Base-by-base conservation (phyloP, 2,888 invertebrate species). In the Drosophila suboccidentalis region DNA sequence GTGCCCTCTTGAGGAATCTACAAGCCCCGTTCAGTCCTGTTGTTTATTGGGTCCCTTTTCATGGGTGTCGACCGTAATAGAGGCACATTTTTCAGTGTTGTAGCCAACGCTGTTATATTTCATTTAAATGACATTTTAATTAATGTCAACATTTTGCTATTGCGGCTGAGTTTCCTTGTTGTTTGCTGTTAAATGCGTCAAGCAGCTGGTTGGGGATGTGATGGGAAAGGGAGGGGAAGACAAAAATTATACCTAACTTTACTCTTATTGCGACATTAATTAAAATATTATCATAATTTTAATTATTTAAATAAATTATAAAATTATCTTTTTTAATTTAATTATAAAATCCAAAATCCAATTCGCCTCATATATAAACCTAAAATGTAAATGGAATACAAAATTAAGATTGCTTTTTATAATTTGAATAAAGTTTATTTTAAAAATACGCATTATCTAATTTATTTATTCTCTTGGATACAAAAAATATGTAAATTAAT, bases 61-160 rank as follows among this genome's bases (percentile, higher is more conserved):
- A 46, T 32, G 50, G 49, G 60, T 63, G 67, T 59, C 68, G 51
- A 68, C 63, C 64, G 53, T 82, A 73, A 79, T 82, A 82, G 71
- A 66, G 67, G 68, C 64, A 69, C 80, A 83, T 90, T 89, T 81
- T 68, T 78, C 71, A 87, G 72, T 55, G 51, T 53, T 80, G 77
- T 62, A 38, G 78, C 50, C 63, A 38, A 22, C 58, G 57, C 64
- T 84, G 80, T 86, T 87, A 71, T 87, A 79, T 84, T 87, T 86
- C 85, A 86, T 84, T 87, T 79, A 80, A 87, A 87, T 87, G 87
- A 84, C 86, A 87, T 87, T 87, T 87, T 87, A 87, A 87, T 87
- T 87, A 88, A 88, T 88, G 88, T 88, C 87, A 87, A 85, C 87
- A 85, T 87, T 88, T 85, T 71, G 76, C 80, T 67, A 69, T 78